These are phyloP conservation scores for Ceyx melanurus DNA, from an alignment of 2,113 vertebrate genomes.

Conservation along the genomic window DNA sequence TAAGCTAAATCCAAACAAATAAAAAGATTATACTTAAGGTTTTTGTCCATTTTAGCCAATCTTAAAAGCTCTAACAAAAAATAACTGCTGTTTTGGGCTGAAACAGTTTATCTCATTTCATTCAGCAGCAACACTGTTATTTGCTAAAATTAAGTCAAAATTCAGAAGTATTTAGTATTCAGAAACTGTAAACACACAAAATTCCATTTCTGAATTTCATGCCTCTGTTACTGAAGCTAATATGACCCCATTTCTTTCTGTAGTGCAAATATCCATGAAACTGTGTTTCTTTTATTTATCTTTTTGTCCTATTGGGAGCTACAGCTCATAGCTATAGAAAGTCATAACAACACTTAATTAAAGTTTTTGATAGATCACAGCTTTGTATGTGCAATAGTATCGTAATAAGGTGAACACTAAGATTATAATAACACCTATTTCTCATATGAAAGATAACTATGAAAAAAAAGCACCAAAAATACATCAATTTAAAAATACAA, in stretches of 20 bases:
- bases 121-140: neutral
- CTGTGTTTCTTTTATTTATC: neutral
- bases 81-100: neutral
- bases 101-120: neutral
- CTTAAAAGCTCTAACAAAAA: neutral
- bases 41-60: conserved; percentile 22
- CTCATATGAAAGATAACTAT: neutral
- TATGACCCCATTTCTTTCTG: neutral
- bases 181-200: neutral
- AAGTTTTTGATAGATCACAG: neutral
- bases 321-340: neutral
- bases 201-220: neutral
- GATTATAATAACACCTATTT: neutral
- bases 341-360: neutral
- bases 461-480: neutral
- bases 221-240: neutral
- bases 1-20: neutral
- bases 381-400: no score
- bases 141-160: neutral
- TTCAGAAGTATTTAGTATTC: neutral
- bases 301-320: neutral
- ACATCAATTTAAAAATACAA: neutral
- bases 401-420: neutral
- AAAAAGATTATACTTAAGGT: conserved; percentile 1
- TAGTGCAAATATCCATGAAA: neutral